A percentile compares a stretch with the other conserved stretches of the same genome.
These are phyloP conservation scores for Okamejei kenojei DNA, from an alignment of 2,797 vertebrate species.

Conservation along the genomic window DNA sequence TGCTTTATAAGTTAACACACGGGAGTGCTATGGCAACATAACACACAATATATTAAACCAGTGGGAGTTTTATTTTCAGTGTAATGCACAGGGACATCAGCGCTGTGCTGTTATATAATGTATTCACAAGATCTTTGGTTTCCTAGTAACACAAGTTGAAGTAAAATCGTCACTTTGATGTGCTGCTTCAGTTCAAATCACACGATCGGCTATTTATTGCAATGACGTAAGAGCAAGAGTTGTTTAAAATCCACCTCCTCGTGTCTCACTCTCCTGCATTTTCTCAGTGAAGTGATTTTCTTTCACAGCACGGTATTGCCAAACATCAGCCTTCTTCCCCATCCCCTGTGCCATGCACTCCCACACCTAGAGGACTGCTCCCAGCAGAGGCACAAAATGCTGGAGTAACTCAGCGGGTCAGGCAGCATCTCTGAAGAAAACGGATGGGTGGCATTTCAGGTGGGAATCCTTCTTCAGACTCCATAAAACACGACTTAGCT, in stretches of 20 bases:
- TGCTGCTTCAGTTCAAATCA: neutral
- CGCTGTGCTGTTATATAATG: neutral
- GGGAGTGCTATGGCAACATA: neutral
- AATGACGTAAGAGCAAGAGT: neutral
- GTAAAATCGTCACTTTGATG: neutral
- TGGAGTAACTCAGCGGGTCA: too few relatives aligned
- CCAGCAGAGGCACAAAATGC: too few relatives aligned
- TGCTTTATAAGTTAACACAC: neutral
- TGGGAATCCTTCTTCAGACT: too few relatives aligned
- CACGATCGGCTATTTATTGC: neutral
- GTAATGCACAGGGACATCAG: neutral
- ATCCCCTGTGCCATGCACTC: neutral
- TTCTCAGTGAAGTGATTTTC: neutral
- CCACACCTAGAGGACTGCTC: neutral
- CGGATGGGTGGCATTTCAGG: too few relatives aligned
- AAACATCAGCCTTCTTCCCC: neutral
- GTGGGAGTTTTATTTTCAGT: neutral
- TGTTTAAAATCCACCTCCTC: neutral
- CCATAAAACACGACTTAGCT: too few relatives aligned
- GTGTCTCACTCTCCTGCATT: neutral
- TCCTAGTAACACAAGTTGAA: constrained; percentile 17
- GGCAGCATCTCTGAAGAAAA: too few relatives aligned
- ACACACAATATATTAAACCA: neutral
- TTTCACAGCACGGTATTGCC: neutral
- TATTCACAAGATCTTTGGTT: neutral